A percentile compares a stretch with the other conserved stretches of the same genome.
phyloP scores from a whole-genome alignment of 2,888 invertebrate species.

The Dryobota labecula region DNA sequence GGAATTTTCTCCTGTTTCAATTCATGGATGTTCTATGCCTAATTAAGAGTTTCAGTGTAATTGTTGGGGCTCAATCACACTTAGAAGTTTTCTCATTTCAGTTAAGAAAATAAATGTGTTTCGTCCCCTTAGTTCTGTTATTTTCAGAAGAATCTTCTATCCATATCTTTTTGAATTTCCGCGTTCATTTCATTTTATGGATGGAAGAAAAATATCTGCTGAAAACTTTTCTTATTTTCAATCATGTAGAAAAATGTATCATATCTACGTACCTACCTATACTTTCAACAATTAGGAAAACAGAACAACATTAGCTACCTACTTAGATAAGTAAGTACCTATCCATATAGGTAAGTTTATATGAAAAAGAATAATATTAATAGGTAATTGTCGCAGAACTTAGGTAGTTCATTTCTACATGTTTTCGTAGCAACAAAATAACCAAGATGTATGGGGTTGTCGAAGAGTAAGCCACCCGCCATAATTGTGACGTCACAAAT shows the following conservation, averaged over 20 bases:
- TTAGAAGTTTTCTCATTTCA: slow-evolving; percentile 44
- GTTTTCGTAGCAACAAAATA: slow-evolving; percentile 4
- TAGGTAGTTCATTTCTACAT: background rate
- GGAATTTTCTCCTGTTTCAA: slow-evolving; percentile 30
- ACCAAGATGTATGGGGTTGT: background rate
- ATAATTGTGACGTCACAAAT: slow-evolving; percentile 22
- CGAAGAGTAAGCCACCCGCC: slow-evolving; percentile 24
- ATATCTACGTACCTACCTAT: background rate
- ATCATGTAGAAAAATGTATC: background rate
- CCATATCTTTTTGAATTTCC: slow-evolving; percentile 30
- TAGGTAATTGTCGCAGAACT: background rate
- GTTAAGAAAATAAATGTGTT: slow-evolving; percentile 35
- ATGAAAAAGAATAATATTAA: background rate
- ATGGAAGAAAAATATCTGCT: background rate
- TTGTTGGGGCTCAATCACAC: slow-evolving; percentile 48
- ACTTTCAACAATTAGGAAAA: background rate
- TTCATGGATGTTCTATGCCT: slow-evolving; percentile 23
- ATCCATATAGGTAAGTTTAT: background rate
- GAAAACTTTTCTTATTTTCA: background rate
- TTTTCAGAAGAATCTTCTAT: slow-evolving; percentile 16
- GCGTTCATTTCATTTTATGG: slow-evolving; percentile 1
- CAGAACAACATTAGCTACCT: too few relatives aligned
- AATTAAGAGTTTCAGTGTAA: slow-evolving; percentile 50
- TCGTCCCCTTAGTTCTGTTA: slow-evolving; percentile 16
- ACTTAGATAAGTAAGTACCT: background rate